Evolutionary conservation across 2,797 vertebrate species (phyloP).

Genomic region (Centropyge bicolor): DNA sequence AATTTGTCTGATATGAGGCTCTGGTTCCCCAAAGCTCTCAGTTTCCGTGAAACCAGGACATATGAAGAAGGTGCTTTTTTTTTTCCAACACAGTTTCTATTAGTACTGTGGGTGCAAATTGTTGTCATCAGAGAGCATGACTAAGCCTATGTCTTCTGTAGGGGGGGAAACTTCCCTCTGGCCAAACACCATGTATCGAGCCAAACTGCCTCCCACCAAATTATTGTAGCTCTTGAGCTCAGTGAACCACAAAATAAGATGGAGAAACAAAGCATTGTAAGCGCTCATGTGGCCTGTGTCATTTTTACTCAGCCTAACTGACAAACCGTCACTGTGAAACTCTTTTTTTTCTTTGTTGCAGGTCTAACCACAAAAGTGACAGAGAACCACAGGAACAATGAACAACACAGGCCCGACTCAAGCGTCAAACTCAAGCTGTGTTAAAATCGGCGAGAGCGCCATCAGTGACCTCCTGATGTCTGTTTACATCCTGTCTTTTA

Average conservation of each 20-base stretch:
- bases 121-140: conserved; percentile 26
- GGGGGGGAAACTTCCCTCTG: not conserved
- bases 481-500: conserved; percentile 83
- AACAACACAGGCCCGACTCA: not conserved
- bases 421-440: conserved; percentile 55
- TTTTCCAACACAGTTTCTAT: conserved; percentile 5
- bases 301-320: not conserved
- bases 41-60: conserved; percentile 9
- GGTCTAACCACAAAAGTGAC: conserved; percentile 37
- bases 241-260: conserved; percentile 48
- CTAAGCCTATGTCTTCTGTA: conserved; percentile 31
- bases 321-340: not conserved
- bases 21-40: conserved; percentile 14
- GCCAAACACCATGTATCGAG: conserved; percentile 13
- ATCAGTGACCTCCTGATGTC: conserved; percentile 79
- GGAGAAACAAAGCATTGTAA: conserved; percentile 1
- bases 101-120: not conserved
- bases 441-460: conserved; percentile 31
- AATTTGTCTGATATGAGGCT: conserved; percentile 6
- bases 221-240: conserved; percentile 20
- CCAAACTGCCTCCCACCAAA: conserved; percentile 21
- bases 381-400: conserved; percentile 40
- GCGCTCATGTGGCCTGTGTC: not conserved
- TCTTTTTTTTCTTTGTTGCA: conserved; percentile 17
- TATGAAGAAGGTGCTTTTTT: not conserved